Base-by-base conservation (phyloP, 2,797 vertebrate genomes). In the Dendrocincla tyrannina region DNA sequence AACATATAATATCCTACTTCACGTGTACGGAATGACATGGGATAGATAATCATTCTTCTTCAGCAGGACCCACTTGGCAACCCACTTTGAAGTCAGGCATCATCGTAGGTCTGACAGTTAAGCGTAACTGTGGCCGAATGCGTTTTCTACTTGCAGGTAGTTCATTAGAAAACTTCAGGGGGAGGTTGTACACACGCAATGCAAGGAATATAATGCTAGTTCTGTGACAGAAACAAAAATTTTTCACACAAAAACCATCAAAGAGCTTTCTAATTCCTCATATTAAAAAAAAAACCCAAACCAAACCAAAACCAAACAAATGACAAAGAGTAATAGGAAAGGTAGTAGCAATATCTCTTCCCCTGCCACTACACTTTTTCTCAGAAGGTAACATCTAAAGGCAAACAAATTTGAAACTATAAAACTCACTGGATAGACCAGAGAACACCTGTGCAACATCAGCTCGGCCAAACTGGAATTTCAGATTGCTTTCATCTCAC, bases 401-500 rank as follows among this genome's bases (percentile, higher is more conserved):
- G 82, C 62, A 92, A 95, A 88, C 68, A 89, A 89, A 92, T 42
- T 62, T n/a, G 39, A 75, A 85, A 58, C 76, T 41, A 12, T 56
- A 64, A 93, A 87, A 68, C 17, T 64, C 53, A 17, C 66, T 33
- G 60, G 47, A 52, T 3, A 88, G 91, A 81, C 74, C 58, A 88
- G 79, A 81, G 80, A 83, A 88, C 69, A 92, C 53, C 79, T 84
- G 39, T 64, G 69, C 49, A 72, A 88, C 78, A 82, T 50, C 49
- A 55, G 42, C 39, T 92, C 41, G 86, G 89, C 76, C 58, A 94
- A 95, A 95, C 89, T 93, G 93, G 94, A 96, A 93, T 95, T 96
- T 92, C 95, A 90, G 69, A 91, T 95, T 96, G 58, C 80, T 85
- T 96, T 78, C 84, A 24, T 73, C 66, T 94, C 76, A 70, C 79